Conservation (phyloP, 2,113 vertebrate genomes). For the Anseranas semipalmata region DNA sequence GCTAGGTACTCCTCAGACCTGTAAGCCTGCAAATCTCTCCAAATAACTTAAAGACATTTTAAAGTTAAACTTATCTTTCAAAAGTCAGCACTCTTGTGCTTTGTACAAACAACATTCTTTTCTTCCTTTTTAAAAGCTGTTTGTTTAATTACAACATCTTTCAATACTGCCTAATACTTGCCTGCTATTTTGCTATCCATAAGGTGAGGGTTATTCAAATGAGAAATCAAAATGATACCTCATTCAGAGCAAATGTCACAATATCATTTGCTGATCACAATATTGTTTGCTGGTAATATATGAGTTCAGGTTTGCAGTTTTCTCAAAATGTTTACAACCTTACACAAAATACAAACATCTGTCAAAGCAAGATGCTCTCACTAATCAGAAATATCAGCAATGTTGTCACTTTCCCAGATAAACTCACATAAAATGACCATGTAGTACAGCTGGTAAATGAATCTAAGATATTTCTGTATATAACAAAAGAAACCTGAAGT, state of each 20-base stretch:
- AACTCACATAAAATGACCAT: background rate
- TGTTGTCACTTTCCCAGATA: background rate
- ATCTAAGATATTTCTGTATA: background rate
- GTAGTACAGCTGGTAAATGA: background rate
- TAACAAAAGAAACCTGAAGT: constrained; percentile 7
- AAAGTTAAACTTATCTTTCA: constrained; percentile 8
- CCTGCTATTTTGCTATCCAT: background rate
- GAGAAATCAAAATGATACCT: background rate
- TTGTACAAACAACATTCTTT: background rate
- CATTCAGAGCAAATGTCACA: background rate
- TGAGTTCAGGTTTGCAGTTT: background rate
- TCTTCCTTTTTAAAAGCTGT: background rate
- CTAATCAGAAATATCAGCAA: background rate
- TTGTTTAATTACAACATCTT: background rate
- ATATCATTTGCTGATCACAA: background rate
- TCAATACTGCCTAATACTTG: background rate
- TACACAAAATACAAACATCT: background rate
- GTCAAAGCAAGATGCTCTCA: background rate
- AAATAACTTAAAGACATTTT: background rate
- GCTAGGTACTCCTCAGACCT: background rate
- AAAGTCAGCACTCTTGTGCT: background rate
- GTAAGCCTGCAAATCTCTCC: background rate
- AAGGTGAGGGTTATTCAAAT: background rate
- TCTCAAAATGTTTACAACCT: background rate
- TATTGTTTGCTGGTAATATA: background rate